Conservation (phyloP, 2,888 invertebrate genomes). For the Colletes collaris region DNA sequence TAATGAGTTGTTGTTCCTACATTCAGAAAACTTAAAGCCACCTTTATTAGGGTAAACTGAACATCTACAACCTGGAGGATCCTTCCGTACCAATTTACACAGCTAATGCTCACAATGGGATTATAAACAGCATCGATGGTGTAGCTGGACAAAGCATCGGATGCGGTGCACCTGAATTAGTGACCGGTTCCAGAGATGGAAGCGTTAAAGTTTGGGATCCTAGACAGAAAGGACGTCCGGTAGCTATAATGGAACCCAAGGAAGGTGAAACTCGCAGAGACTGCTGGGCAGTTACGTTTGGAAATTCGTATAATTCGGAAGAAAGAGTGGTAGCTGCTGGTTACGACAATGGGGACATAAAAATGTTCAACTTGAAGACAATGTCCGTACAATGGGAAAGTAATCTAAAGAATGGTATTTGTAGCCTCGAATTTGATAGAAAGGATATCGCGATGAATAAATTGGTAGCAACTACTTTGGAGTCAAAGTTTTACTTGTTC, state of each 20-base stretch:
- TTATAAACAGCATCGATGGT: conserved; percentile 96
- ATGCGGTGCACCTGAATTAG: conserved; percentile 97
- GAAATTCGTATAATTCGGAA: conserved; percentile 93
- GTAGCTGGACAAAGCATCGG: conserved; percentile 91
- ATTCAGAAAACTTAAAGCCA: conserved; percentile 38
- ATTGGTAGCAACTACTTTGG: conserved; percentile 94
- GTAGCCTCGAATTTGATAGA: conserved; percentile 94
- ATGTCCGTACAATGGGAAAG: conserved; percentile 95
- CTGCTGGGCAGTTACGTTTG: conserved; percentile 97
- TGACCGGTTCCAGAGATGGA: conserved; percentile 97
- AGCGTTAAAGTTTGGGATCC: conserved; percentile 98
- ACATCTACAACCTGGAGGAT: conserved; percentile 87
- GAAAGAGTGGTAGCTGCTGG: conserved; percentile 95
- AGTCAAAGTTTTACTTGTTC: conserved; percentile 94
- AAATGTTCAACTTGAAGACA: conserved; percentile 94
- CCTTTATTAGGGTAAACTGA: conserved; percentile 85
- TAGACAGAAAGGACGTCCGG: conserved; percentile 93
- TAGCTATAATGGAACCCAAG: conserved; percentile 93
- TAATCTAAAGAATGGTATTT: conserved; percentile 96
- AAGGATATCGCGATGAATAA: conserved; percentile 98
- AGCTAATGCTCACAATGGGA: conserved; percentile 91
- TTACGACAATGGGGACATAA: conserved; percentile 98
- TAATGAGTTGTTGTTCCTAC: conserved; percentile 15
- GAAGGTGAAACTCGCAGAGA: conserved; percentile 90
- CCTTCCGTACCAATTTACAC: conserved; percentile 90